Conservation (phyloP, 2,888 invertebrate genomes). For the Agrotis puta region DNA sequence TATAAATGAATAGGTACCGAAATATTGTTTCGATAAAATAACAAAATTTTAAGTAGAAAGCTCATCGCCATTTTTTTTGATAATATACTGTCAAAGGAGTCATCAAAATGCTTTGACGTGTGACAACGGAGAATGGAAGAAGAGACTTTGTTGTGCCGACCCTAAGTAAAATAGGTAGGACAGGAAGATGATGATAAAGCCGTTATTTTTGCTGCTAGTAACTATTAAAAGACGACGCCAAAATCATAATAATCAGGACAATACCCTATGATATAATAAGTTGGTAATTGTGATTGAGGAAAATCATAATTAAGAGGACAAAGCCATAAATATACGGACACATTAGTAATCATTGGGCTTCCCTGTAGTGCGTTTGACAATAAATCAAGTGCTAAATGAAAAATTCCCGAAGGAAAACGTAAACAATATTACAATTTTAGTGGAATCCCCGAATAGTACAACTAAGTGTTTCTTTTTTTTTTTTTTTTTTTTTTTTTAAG, state of each 20-base stretch:
- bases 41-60: no score
- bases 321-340: neutral
- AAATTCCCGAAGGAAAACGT: slow-evolving; percentile 4
- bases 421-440: slow-evolving; percentile 1
- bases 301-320: slow-evolving; percentile 22
- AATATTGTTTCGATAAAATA: no score
- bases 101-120: no score
- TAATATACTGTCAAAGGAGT: no score
- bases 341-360: slow-evolving; percentile 30
- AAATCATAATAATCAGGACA: slow-evolving; percentile 13
- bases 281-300: slow-evolving; percentile 29
- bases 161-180: no score
- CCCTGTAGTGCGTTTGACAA: slow-evolving; percentile 8
- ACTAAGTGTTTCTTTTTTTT: neutral
- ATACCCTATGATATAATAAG: neutral
- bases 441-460: slow-evolving; percentile 24
- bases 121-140: no score
- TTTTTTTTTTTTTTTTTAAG: no score
- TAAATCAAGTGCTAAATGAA: neutral
- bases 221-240: neutral
- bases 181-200: no score
- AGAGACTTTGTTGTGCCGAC: no score
- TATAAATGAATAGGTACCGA: no score
- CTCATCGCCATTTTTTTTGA: no score
- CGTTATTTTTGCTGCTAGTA: neutral